Base-by-base conservation (phyloP, 2,888 invertebrate genomes). In the Megamerina dolium region DNA sequence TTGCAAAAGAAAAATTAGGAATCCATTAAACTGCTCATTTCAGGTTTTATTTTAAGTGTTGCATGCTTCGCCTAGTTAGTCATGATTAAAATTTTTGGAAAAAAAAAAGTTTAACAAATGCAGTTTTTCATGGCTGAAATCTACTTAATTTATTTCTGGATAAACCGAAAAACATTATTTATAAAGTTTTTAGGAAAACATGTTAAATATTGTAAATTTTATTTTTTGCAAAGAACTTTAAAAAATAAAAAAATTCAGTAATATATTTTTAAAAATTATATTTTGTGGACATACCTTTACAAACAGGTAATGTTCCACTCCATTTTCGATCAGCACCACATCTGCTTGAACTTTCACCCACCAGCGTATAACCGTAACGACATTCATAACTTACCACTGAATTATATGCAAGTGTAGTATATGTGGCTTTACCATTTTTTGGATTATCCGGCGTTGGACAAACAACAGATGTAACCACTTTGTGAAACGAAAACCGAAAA, bases 351-450 rank as follows among this genome's bases (percentile, higher is more conserved):
- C 85, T 80, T 51, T 91, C 88, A 1, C 97, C 97, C 8, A 90
- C 80, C 48, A 97, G 78, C 47, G 88, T 85, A 74, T 86, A 96
- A 9, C 95, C 95, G 62, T 92, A 89, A 63, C 89, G 87, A 76
- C 99, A 99, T 64, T 92, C 91, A 73, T 97, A 97, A 37, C 87
- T 87, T 17, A 96, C 92, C 47, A 92, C 85, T 0, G 95, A 91
- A 69, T 96, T 94, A 78, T 93, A 97, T 2, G 91, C 89, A 64
- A 89, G 83, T 31, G 93, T 90, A 0, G 89, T 88, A 72, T 88
- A 95, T 53, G 92, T 83, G 43, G 94, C 93, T 61, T 87, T 88
- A 34, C 97, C 97, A 69, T 94, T 87, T 37, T 83, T 79, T 1
- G 96, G 96, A 62, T 90, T 87, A 57, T 90, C 87, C 1, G 97